phyloP scores from a whole-genome alignment of 2,113 vertebrate species.

The Heterotilapia buettikoferi region DNA sequence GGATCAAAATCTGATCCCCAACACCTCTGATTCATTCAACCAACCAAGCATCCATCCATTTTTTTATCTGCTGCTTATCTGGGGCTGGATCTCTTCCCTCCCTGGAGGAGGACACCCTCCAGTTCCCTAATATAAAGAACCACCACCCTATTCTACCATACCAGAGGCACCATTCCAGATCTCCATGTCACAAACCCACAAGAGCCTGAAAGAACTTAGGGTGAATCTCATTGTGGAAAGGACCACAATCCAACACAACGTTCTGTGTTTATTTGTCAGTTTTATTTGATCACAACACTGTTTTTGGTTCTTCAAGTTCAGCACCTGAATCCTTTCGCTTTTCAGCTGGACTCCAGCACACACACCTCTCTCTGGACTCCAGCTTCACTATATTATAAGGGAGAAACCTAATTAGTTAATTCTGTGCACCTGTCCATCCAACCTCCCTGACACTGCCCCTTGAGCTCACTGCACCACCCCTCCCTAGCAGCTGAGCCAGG shows the following conservation, averaged over 20 bases:
- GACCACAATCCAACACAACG: not conserved
- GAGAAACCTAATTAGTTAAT: not conserved
- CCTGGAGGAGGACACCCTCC: not conserved
- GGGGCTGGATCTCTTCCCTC: not conserved
- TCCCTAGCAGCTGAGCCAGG: not conserved
- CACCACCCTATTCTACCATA: not conserved
- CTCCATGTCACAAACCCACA: not conserved
- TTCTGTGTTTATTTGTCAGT: not conserved
- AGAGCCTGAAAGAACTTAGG: not conserved
- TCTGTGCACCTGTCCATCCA: fast-evolving
- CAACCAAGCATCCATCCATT: not conserved
- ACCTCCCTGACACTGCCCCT: not conserved
- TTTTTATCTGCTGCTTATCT: not conserved
- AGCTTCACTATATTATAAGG: not conserved
- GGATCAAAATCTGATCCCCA: not conserved
- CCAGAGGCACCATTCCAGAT: not conserved
- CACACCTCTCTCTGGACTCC: not conserved
- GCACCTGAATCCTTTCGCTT: fast-evolving
- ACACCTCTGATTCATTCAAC: not conserved
- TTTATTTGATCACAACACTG: not conserved
- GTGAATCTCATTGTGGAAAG: not conserved
- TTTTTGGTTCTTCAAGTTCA: not conserved
- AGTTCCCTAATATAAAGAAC: not conserved
- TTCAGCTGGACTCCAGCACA: not conserved
- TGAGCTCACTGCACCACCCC: not conserved